A percentile compares a stretch with the other conserved stretches of the same genome.
phyloP scores from a whole-genome alignment of 2,888 invertebrate species.

The Phytoseiulus persimilis region DNA sequence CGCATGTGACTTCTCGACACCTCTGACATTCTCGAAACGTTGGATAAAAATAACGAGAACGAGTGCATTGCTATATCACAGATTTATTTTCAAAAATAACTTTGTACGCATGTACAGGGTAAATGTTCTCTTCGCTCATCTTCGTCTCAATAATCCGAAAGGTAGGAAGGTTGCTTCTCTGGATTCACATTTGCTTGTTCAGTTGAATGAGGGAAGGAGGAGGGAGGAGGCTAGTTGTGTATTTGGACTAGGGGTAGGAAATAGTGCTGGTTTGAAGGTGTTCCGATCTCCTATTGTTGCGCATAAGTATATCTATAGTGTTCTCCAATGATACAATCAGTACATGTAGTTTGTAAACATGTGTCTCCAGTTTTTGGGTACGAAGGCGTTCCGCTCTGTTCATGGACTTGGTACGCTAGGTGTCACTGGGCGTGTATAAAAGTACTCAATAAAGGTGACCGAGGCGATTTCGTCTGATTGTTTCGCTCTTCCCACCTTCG shows the following conservation, averaged over 20 bases:
- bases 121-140: not conserved
- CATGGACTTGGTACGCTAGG: not conserved
- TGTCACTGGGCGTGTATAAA: not conserved
- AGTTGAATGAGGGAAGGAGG: not conserved
- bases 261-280: not conserved
- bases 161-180: not conserved
- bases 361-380: not conserved
- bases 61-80: constrained; percentile 16
- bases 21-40: no score
- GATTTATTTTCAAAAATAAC: constrained; percentile 37
- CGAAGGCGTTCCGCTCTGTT: not conserved
- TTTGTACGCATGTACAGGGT: constrained; percentile 17
- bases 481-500: not conserved
- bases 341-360: not conserved
- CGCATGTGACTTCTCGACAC: no score
- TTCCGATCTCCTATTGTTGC: not conserved
- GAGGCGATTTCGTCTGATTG: not conserved
- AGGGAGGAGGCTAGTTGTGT: not conserved
- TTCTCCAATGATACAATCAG: not conserved
- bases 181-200: not conserved
- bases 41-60: not conserved
- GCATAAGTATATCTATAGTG: not conserved
- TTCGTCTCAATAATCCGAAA: not conserved
- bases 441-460: not conserved
- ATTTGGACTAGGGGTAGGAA: no score